Evolutionary conservation across 2,888 invertebrate species (phyloP).

Genomic region (Limenitis camilla): DNA sequence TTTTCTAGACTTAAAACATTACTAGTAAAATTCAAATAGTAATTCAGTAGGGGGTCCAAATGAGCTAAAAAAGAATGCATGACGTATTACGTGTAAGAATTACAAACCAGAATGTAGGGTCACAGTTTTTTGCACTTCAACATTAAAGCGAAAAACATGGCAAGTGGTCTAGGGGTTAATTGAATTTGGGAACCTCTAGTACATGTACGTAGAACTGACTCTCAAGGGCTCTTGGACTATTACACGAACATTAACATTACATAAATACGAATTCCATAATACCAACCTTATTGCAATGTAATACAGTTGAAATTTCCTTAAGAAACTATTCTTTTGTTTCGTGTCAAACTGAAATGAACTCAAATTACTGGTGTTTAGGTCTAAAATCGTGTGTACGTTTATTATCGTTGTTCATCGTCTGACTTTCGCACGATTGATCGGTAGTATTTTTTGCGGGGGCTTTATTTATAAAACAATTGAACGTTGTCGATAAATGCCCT

Average conservation of each 20-base stretch:
- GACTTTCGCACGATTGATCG: conserved; percentile 74
- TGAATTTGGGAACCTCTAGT: conserved; percentile 40
- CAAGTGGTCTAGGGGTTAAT: no score
- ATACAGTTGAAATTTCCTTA: neutral
- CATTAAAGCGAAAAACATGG: no score
- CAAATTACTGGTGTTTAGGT: conserved; percentile 33
- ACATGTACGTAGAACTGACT: no score
- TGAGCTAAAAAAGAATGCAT: no score
- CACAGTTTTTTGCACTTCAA: no score
- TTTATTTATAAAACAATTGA: conserved; percentile 75
- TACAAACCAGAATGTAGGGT: no score
- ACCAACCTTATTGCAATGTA: neutral
- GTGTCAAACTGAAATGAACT: conserved; percentile 31
- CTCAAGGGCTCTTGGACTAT: conserved; percentile 47
- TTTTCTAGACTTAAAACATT: no score
- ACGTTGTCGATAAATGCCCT: conserved; percentile 65
- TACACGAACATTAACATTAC: conserved; percentile 25
- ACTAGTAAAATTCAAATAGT: no score
- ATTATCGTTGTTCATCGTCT: conserved; percentile 58
- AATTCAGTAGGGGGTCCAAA: no score
- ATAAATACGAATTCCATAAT: neutral
- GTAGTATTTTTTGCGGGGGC: conserved; percentile 70
- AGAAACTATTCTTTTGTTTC: conserved; percentile 25
- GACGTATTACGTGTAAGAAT: no score
- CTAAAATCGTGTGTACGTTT: conserved; percentile 27